Evolutionary conservation across 2,888 invertebrate species (phyloP).

Genomic region (Lepetodrilus schrolli): DNA sequence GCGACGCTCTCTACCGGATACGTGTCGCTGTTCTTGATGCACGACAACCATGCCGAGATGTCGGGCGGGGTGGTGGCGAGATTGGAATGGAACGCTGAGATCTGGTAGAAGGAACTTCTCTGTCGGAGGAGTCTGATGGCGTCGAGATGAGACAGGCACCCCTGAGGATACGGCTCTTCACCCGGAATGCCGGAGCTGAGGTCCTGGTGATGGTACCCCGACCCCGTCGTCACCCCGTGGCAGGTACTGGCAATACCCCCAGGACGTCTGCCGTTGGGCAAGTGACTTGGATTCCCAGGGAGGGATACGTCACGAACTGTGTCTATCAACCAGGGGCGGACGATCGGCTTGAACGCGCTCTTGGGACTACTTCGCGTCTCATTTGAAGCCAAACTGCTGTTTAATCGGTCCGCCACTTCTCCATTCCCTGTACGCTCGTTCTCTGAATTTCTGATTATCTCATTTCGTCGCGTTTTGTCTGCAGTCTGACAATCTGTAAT

Average conservation of each 20-base stretch:
- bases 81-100: constrained; percentile 1
- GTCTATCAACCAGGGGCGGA: constrained; percentile 40
- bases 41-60: constrained; percentile 34
- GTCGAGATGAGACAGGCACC: constrained; percentile 11
- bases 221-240: neutral
- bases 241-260: neutral
- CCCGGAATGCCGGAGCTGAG: neutral
- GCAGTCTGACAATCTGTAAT: neutral
- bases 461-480: neutral
- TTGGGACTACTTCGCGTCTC: constrained; percentile 22
- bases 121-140: constrained; percentile 35
- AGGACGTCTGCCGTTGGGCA: neutral
- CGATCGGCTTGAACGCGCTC: constrained; percentile 41
- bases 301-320: neutral
- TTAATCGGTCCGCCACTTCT: constrained; percentile 20
- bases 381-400: constrained; percentile 1
- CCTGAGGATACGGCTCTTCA: neutral
- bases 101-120: constrained; percentile 29
- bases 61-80: constrained; percentile 10
- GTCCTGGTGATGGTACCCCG: neutral
- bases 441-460: neutral
- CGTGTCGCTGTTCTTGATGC: constrained; percentile 22
- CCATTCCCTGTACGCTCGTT: neutral
- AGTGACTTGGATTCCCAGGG: neutral
- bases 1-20: neutral